phyloP scores from a whole-genome alignment of 2,888 invertebrate genomes.

The Clistopyga incitator region DNA sequence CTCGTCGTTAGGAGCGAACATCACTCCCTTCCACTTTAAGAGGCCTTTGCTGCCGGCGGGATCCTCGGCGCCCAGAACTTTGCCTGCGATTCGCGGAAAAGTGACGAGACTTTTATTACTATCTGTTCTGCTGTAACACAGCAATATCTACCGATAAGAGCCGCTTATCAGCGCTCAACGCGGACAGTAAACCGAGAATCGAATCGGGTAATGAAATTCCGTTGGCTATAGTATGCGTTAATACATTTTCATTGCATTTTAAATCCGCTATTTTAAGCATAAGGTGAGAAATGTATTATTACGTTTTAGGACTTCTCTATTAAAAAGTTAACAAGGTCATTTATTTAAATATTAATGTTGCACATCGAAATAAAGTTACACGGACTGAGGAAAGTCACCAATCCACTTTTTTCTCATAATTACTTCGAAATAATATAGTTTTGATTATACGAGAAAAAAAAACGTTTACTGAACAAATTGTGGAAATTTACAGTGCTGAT shows the following conservation, averaged over 20 bases:
- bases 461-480: too few species aligned
- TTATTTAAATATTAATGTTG: too few species aligned
- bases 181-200: not conserved
- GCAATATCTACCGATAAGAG: slow-evolving; percentile 47
- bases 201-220: not conserved
- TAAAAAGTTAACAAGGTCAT: too few species aligned
- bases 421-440: too few species aligned
- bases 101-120: slow-evolving; percentile 18
- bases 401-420: too few species aligned
- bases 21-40: slow-evolving; percentile 92
- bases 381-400: too few species aligned
- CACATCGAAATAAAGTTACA: too few species aligned
- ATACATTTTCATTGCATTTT: not conserved
- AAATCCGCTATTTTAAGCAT: too few species aligned
- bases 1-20: slow-evolving; percentile 89
- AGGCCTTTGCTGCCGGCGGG: slow-evolving; percentile 86
- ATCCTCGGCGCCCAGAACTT: slow-evolving; percentile 81
- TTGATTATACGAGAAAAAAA: too few species aligned
- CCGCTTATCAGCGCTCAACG: slow-evolving; percentile 42
- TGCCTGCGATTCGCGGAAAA: slow-evolving; percentile 72
- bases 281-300: too few species aligned
- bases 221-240: slow-evolving; percentile 6
- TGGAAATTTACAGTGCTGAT: not conserved
- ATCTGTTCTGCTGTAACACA: slow-evolving; percentile 2
- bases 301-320: too few species aligned